phyloP scores from a whole-genome alignment of 2,113 vertebrate genomes.

The Grantiella picta region DNA sequence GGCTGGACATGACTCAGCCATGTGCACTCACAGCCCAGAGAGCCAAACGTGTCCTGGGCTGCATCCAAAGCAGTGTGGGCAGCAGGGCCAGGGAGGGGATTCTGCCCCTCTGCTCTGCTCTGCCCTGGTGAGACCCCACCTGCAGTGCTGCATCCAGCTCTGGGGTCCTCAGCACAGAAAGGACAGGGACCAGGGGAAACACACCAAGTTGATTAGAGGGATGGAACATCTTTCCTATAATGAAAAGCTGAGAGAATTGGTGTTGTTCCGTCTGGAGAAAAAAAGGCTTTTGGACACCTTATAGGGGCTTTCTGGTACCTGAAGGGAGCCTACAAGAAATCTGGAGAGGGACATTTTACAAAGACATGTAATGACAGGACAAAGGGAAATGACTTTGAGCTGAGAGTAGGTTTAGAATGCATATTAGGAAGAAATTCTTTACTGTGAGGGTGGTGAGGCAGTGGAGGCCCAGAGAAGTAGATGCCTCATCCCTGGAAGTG shows the following conservation, averaged over 20 bases:
- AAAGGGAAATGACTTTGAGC: background rate
- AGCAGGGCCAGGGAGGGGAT: background rate
- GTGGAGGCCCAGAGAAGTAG: background rate
- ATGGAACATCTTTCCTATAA: background rate
- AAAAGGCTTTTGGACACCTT: background rate
- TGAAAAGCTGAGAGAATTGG: background rate
- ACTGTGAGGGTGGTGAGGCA: background rate
- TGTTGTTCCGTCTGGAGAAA: background rate
- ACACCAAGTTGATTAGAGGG: background rate
- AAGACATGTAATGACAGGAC: background rate
- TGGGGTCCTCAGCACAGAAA: rapidly evolving
- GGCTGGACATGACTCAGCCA: no score
- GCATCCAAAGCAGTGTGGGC: rapidly evolving
- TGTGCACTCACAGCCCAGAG: rapidly evolving
- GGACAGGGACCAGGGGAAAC: rapidly evolving
- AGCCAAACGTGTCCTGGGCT: background rate
- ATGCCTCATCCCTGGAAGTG: background rate
- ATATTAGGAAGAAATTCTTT: background rate
- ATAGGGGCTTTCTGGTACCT: background rate
- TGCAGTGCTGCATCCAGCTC: background rate
- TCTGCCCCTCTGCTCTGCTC: background rate
- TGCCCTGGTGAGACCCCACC: background rate
- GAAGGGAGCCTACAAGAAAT: background rate
- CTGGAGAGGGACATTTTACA: background rate
- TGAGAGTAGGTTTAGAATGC: background rate